phyloP scores from a whole-genome alignment of 2,797 vertebrate genomes.

The Natrix natrix region DNA sequence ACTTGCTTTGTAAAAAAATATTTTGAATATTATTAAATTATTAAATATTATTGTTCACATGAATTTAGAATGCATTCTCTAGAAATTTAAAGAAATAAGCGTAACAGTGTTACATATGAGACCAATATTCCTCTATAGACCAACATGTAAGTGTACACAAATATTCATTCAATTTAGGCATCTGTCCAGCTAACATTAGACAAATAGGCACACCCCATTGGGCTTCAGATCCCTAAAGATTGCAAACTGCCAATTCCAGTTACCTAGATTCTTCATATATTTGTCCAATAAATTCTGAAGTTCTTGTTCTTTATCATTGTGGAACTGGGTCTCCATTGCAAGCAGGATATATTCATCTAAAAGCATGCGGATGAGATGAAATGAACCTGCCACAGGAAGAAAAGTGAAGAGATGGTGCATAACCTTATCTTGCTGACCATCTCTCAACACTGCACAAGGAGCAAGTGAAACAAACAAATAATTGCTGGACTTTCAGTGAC shows the following conservation, averaged over 20 bases:
- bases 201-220: neutral
- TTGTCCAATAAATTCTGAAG: slow-evolving; percentile 95
- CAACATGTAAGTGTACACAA: neutral
- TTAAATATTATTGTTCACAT: neutral
- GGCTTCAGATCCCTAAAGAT: slow-evolving; percentile 10
- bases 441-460: slow-evolving; percentile 72
- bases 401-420: slow-evolving; percentile 40
- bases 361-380: slow-evolving; percentile 97
- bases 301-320: slow-evolving; percentile 98
- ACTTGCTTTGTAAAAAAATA: neutral
- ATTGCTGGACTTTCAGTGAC: slow-evolving; percentile 79
- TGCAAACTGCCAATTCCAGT: slow-evolving; percentile 2
- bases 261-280: slow-evolving; percentile 98
- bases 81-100: neutral
- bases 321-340: slow-evolving; percentile 97
- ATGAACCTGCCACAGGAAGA: slow-evolving; percentile 82
- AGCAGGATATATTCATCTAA: slow-evolving; percentile 98
- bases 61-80: neutral
- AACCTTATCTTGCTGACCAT: slow-evolving; percentile 79
- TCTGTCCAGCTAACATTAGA: neutral
- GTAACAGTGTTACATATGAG: neutral
- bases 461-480: slow-evolving; percentile 76
- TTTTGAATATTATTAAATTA: neutral
- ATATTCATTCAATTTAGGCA: neutral
- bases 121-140: neutral